Conservation (phyloP, 2,888 invertebrate genomes). For the Spialia ferax region DNA sequence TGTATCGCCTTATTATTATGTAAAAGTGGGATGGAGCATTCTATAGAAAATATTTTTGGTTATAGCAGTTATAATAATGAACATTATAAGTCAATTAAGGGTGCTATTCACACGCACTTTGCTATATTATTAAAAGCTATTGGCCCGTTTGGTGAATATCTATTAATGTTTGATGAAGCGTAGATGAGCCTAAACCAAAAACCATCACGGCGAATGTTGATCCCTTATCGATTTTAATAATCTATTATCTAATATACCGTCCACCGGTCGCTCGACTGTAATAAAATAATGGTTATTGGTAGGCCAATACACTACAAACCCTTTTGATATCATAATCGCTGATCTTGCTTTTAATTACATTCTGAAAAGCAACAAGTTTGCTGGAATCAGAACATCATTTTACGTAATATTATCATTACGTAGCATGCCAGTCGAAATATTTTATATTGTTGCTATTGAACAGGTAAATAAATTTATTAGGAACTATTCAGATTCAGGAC, state of each 20-base stretch:
- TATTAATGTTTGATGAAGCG: not conserved
- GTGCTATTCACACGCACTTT: slow-evolving; percentile 8
- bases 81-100: slow-evolving; percentile 12
- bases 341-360: not conserved
- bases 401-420: too few relatives aligned
- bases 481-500: too few relatives aligned
- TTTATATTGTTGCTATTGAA: too few relatives aligned
- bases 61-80: not conserved
- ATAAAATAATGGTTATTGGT: not conserved
- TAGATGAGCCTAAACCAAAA: not conserved
- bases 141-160: not conserved
- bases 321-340: not conserved
- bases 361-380: not conserved
- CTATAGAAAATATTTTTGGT: slow-evolving; percentile 21
- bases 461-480: too few relatives aligned
- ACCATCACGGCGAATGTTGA: not conserved
- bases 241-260: slow-evolving; percentile 4
- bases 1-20: slow-evolving; percentile 35
- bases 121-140: slow-evolving; percentile 4
- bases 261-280: not conserved
- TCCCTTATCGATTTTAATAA: slow-evolving; percentile 8
- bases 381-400: too few relatives aligned
- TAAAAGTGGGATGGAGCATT: slow-evolving; percentile 20
- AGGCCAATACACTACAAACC: not conserved
- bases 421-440: too few relatives aligned